A percentile compares a stretch with the other conserved stretches of the same genome.
These are phyloP conservation scores for Linnaemya vulpina DNA, from an alignment of 2,888 invertebrate species.

Conservation along the genomic window DNA sequence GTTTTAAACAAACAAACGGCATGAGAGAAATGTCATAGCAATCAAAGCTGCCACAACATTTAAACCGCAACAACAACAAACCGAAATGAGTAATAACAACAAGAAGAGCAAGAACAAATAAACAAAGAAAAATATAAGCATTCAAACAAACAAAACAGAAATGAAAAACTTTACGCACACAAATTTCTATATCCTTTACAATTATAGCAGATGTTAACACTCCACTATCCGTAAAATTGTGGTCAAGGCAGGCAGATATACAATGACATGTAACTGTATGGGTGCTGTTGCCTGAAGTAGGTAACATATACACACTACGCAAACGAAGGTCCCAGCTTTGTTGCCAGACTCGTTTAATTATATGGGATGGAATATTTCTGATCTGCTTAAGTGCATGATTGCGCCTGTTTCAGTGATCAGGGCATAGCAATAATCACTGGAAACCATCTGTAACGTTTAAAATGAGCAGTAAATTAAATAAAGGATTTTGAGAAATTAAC, in stretches of 20 bases:
- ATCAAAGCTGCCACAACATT: slow-evolving; percentile 78
- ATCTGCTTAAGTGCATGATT: no score
- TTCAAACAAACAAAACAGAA: neutral
- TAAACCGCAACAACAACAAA: slow-evolving; percentile 70
- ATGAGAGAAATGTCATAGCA: slow-evolving; percentile 79
- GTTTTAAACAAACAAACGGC: neutral
- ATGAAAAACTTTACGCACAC: neutral
- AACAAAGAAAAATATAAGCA: neutral
- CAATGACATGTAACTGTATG: neutral
- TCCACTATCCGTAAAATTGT: neutral
- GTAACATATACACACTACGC: no score
- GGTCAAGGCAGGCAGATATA: neutral
- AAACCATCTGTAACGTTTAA: no score
- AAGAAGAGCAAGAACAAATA: neutral
- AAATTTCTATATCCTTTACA: neutral
- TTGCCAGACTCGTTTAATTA: no score
- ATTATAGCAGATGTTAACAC: neutral
- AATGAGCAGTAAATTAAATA: no score
- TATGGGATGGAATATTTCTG: no score
- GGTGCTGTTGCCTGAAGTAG: no score
- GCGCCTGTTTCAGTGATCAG: no score
- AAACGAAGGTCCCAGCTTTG: no score
- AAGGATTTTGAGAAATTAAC: no score
- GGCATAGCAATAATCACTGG: no score
- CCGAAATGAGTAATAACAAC: slow-evolving; percentile 75